Base-by-base conservation (phyloP, 2,797 vertebrate genomes). In the Pteropus rufus region DNA sequence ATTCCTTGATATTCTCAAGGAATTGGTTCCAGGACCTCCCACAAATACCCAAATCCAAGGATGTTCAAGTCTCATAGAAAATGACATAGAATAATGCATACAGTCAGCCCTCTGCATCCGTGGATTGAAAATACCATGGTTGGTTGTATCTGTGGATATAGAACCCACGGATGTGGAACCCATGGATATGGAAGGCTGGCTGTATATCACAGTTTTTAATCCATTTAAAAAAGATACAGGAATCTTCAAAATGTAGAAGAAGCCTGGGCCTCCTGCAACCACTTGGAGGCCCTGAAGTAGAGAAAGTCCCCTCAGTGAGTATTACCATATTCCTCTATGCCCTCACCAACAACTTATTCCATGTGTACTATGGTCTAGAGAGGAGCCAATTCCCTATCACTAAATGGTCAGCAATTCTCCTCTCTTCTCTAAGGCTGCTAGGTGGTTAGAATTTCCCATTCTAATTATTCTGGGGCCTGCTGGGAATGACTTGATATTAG, bases 161-260 rank as follows among this genome's bases (percentile, higher is more conserved):
- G 36, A 62, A 44, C 36, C 54, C 24, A 39, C 1, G 21, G 58
- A 81, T 31, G 39, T 62, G 29, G 26, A 62, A 44, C 36, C 54
- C 15, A 39, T 2, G 21, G 58, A 31, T 81, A 81, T 81, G 39
- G 29, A 81, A 11, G 26, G 56, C 58, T 31, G 18, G 44, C 39
- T 80, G 26, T 49, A 82, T 64, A 79, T 29, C 60, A 56, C 91
- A 69, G 69, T 65, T 96, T 72, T 95, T 14, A 21, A 31, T 82
- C 89, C 5, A 19, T 52, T 95, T 91, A 8, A 92, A 89, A 91
- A 67, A 52, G 65, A 83, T 16, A 56, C 4, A 84, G 34, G n/a
- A 81, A 44, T 94, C 56, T 96, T 89, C 39, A 86, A 91, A 84
- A 88, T 95, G 52, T 36, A 11, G n/a, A 69, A 54, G 56, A 29